Base-by-base conservation (phyloP, 2,113 vertebrate species). In the Furnarius figulus region DNA sequence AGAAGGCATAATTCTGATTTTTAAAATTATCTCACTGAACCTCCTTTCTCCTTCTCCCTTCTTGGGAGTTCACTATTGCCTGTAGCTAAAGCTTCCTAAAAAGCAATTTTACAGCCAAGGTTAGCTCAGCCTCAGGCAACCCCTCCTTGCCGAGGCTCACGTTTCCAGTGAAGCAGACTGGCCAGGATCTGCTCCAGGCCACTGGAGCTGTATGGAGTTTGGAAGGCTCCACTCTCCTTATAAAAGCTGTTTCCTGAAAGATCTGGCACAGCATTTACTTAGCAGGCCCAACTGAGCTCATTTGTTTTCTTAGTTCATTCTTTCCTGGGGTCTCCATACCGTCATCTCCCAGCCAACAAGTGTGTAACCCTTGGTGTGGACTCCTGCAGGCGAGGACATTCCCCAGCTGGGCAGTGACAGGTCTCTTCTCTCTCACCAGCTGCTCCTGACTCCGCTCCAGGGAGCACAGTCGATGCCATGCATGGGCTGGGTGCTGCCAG, bases 241-340 rank as follows among this genome's bases (percentile, higher is more conserved):
- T 50, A 58, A 97, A 92, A 95, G 94, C 94, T 76, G 83, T 95
- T 97, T 97, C 95, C 97, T 97, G 96, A 81, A 96, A 91, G 93
- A 84, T 91, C 90, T 97, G 97, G 96, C 95, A 92, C 56, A 30
- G 76, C 63, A 67, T 63, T 46, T 47, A 49, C 85, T 55, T 33
- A 21, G 81, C 84, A 9, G 87, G 78, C 81, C 90, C 75, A 42
- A 55, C 82, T 92, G 91, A 97, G 95, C 91, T 96, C 96, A 93
- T 95, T 27, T 97, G 82, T 96, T 96, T 94, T 46, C 80, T 82
- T 94, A 84, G 56, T 85, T 90, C 96, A n/a, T 46, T 78, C 91
- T 80, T 85, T 80, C 88, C 92, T 73, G 92, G 92, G 91, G 70
- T 97, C 91, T 79, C 93, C 94, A 56, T 7, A 52, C 52, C 44